Base-by-base conservation (phyloP, 1,140 invertebrate genomes). In the Heliconius himera region DNA sequence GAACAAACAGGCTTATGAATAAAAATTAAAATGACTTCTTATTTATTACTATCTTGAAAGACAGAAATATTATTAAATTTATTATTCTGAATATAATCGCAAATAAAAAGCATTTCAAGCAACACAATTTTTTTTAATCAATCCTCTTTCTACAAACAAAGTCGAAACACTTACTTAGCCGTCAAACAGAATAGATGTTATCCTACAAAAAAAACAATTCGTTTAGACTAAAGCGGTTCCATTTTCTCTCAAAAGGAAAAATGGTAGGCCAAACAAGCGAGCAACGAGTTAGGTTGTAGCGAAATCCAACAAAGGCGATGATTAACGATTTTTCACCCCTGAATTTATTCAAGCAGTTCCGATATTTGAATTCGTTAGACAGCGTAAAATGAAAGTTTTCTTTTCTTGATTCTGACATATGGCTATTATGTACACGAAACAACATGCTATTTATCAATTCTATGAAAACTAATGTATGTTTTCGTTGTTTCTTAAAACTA, bases 281-380 rank as follows among this genome's bases (percentile, higher is more conserved):
- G 90, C 90, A 94, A 94, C 91, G 91, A 94, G 92, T 94, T 93
- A 94, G 91, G 88, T 89, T 87, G 90, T 94, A 92, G 92, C 93
- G 93, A 93, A 94, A 94, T 92, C 93, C 90, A 91, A 94, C 93
- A 92, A 94, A 94, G 93, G 89, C 91, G 87, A 94, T 94, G 93
- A 94, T 94, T 94, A 94, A 94, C 93, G 92, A 90, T 93, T 93
- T 91, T 89, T 91, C 88, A 93, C 93, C 92, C 91, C 85, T 84
- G 87, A 87, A 88, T 91, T 94, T 91, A 94, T 94, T 93, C 93
- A 93, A 91, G 90, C 89, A 88, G 85, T 91, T 90, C 89, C 91
- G 91, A 93, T 94, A 94, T 94, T n/a, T 94, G 93, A 93, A 94
- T 93, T 91, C 90, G 89, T 91, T 94, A 92, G 90, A 88, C 88